Evolutionary conservation across 2,888 invertebrate genomes (phyloP).

Genomic region (Acleris sparsana): DNA sequence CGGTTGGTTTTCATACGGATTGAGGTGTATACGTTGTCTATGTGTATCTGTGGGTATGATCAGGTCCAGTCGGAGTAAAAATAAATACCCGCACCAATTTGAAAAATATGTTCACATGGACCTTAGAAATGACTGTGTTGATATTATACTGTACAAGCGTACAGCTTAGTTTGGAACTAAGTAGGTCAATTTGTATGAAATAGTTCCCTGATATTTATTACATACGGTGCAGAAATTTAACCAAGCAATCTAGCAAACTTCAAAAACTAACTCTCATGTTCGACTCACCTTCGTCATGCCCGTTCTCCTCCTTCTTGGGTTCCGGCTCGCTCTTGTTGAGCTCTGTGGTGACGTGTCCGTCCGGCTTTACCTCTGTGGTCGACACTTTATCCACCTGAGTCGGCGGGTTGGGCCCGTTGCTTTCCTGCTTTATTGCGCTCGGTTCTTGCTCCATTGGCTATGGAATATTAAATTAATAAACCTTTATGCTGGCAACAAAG

Average conservation of each 20-base stretch:
- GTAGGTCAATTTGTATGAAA: no score
- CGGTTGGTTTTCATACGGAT: no score
- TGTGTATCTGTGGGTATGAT: no score
- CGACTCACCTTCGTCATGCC: conserved; percentile 11
- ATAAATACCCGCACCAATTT: no score
- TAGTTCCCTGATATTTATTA: no score
- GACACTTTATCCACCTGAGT: conserved; percentile 78
- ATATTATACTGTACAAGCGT: no score
- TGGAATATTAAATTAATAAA: not conserved
- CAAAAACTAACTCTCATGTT: not conserved
- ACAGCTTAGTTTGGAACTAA: no score
- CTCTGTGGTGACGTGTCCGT: conserved; percentile 62
- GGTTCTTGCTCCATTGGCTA: conserved; percentile 74
- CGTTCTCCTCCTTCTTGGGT: conserved; percentile 31
- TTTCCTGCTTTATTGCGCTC: conserved; percentile 57
- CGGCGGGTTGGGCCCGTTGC: conserved; percentile 70
- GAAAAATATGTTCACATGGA: no score
- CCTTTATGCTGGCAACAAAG: not conserved
- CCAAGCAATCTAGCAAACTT: not conserved
- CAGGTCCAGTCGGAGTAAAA: no score
- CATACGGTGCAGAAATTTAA: not conserved
- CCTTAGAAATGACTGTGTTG: no score
- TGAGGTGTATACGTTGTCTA: no score
- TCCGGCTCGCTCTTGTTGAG: conserved; percentile 54
- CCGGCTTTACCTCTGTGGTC: conserved; percentile 68